A percentile compares a stretch with the other conserved stretches of the same genome.
These are phyloP conservation scores for Scylla paramamosain DNA, from an alignment of 1,140 invertebrate species.

Conservation along the genomic window DNA sequence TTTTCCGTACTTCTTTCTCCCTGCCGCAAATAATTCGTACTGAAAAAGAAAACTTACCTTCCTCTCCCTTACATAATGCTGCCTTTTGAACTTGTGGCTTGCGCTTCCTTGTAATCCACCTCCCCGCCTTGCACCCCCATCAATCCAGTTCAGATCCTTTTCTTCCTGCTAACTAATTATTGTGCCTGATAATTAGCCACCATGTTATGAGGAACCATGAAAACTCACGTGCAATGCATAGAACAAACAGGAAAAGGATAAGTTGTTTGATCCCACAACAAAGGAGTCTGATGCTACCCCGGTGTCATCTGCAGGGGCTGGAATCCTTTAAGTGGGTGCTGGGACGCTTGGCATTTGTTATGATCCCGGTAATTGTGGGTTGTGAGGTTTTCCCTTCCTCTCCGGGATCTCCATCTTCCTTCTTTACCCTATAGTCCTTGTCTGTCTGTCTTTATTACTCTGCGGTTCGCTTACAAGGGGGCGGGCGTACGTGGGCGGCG, in stretches of 20 bases:
- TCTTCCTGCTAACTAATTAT: not conserved
- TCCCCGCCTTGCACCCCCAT: not conserved
- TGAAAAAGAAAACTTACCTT: not conserved
- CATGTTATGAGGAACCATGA: not conserved
- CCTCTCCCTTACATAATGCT: not conserved
- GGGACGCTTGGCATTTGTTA: not conserved
- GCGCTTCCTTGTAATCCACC: not conserved
- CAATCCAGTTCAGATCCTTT: not conserved
- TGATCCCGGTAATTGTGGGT: not conserved
- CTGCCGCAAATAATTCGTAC: not conserved
- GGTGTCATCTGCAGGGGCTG: not conserved
- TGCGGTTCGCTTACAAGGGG: not conserved
- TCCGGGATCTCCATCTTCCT: not conserved
- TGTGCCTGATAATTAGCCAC: not conserved
- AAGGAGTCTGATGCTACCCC: not conserved
- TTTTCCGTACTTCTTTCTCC: not conserved
- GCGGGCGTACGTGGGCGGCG: not conserved
- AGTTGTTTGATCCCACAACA: not conserved
- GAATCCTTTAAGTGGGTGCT: not conserved
- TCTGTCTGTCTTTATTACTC: constrained; percentile 2
- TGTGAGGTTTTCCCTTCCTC: not conserved
- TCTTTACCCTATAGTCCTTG: not conserved
- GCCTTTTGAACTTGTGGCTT: not conserved
- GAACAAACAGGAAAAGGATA: not conserved
- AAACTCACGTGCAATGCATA: not conserved